These are phyloP conservation scores for Ascaphus truei DNA, from an alignment of 2,113 vertebrate genomes.

Conservation along the genomic window DNA sequence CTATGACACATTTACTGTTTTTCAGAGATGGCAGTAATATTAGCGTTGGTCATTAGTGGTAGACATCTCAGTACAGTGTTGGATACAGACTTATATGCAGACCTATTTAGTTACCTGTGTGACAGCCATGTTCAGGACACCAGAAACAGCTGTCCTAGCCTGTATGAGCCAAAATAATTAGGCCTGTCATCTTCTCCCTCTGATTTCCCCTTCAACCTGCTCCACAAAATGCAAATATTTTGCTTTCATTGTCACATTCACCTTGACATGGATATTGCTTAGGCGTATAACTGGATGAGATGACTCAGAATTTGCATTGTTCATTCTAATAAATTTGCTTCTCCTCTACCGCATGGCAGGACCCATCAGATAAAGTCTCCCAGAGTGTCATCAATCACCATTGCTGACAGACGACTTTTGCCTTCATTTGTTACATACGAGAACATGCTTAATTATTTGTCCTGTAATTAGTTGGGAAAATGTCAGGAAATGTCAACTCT, in stretches of 20 bases:
- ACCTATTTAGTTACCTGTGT: conserved; percentile 99
- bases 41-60: conserved; percentile 98
- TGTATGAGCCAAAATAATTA: conserved; percentile 99
- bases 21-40: conserved; percentile 94
- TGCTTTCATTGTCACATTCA: conserved; percentile 99
- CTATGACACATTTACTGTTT: conserved; percentile 85
- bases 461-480: conserved; percentile 99
- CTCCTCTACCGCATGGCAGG: conserved; percentile 85
- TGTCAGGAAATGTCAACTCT: conserved; percentile 99
- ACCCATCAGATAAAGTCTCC: conserved; percentile 99
- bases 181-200: conserved; percentile 97
- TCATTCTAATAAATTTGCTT: conserved; percentile 99
- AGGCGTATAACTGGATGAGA: conserved; percentile 98
- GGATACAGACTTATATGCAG: conserved; percentile 90
- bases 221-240: conserved; percentile 99
- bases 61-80: conserved; percentile 85
- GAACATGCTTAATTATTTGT: conserved; percentile 99
- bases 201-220: conserved; percentile 97
- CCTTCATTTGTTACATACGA: conserved; percentile 99
- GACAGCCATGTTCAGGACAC: conserved; percentile 99
- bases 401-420: conserved; percentile 95
- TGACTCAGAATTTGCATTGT: conserved; percentile 99
- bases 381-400: conserved; percentile 98
- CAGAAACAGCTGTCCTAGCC: conserved; percentile 99
- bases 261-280: conserved; percentile 99